Percentiles rank a stretch among this genome's conserved stretches.
phyloP scores from a whole-genome alignment of 2,113 vertebrate genomes.

The Ia io region DNA sequence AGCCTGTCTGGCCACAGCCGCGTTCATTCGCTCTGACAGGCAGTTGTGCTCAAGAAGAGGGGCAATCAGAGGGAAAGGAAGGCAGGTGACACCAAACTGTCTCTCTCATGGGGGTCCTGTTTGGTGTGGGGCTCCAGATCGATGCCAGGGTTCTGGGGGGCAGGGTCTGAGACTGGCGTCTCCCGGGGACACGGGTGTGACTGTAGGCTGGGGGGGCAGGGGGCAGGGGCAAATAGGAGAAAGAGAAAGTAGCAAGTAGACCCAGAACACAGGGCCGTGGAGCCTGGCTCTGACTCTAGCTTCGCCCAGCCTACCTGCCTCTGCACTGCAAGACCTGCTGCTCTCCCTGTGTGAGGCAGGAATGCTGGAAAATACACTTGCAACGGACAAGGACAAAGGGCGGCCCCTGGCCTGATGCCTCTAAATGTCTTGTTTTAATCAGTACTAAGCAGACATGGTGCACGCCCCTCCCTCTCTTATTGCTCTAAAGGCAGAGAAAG shows the following conservation, averaged over 20 bases:
- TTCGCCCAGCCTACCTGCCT: neutral
- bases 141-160: neutral
- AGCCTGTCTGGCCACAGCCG: neutral
- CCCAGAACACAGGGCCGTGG: neutral
- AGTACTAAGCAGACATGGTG: neutral
- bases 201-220: neutral
- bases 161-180: rapidly evolving
- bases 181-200: neutral
- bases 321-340: neutral
- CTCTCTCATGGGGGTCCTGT: conserved; percentile 41
- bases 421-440: neutral
- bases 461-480: neutral
- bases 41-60: conserved; percentile 20
- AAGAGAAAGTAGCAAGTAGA: neutral
- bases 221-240: neutral
- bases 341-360: neutral
- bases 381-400: neutral
- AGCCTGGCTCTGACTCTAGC: neutral
- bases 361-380: neutral
- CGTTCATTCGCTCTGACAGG: conserved; percentile 53
- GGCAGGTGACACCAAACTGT: too few species aligned
- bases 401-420: neutral
- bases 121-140: neutral
- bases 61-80: neutral
- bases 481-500: neutral